A percentile compares a stretch with the other conserved stretches of the same genome.
Evolutionary conservation across 2,888 invertebrate species (phyloP).

Genomic region (Epirrhoe alternata): DNA sequence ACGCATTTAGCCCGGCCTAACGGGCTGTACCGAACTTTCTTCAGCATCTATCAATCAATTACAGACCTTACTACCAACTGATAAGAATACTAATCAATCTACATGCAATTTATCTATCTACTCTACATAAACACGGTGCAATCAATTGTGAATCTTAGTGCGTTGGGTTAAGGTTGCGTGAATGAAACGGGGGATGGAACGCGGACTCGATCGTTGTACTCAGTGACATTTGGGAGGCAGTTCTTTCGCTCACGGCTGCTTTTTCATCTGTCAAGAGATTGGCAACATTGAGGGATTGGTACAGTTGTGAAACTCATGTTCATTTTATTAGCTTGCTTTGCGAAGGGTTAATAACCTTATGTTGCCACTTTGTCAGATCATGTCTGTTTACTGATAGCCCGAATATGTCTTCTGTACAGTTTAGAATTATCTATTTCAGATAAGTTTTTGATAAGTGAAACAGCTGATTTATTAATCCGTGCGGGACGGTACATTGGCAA

Average conservation of each 20-base stretch:
- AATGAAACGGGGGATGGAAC: constrained; percentile 60
- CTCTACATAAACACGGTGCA: constrained; percentile 52
- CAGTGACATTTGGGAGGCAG: constrained; percentile 75
- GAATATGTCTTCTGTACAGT: neutral
- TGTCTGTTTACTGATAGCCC: neutral
- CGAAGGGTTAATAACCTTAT: constrained; percentile 3
- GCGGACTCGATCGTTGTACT: constrained; percentile 65
- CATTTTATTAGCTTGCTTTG: constrained; percentile 3
- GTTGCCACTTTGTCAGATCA: neutral
- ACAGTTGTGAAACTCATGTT: constrained; percentile 31
- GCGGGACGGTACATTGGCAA: neutral
- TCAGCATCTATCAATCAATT: constrained; percentile 59
- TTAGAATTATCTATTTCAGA: neutral
- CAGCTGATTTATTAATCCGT: neutral
- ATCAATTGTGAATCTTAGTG: constrained; percentile 58
- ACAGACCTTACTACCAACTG: constrained; percentile 58
- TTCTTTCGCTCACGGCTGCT: constrained; percentile 53
- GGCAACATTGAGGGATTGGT: constrained; percentile 55
- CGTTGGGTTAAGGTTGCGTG: constrained; percentile 45
- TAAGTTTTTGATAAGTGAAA: neutral
- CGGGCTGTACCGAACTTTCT: constrained; percentile 72
- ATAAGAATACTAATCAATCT: constrained; percentile 51
- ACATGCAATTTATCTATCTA: constrained; percentile 47
- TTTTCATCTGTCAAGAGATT: constrained; percentile 51
- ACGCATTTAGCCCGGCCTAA: constrained; percentile 73